Percentiles rank a stretch among this genome's conserved stretches.
Evolutionary conservation across 1,140 invertebrate genomes (phyloP).

Genomic region (Hylaeus volcanicus): DNA sequence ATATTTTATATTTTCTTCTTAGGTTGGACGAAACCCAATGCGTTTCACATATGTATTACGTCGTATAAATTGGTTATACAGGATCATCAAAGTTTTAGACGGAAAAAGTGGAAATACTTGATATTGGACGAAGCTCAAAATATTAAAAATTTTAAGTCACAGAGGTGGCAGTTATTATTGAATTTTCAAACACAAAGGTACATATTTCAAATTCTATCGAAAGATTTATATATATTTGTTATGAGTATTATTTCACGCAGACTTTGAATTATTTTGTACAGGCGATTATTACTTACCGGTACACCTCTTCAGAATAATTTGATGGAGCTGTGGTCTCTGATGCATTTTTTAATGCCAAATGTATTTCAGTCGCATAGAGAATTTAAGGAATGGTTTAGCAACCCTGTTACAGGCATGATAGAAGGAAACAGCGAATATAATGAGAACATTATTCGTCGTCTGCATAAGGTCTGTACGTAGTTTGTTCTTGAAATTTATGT

Average conservation of each 20-base stretch:
- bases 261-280: constrained; percentile 69
- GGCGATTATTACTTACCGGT: constrained; percentile 96
- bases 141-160: constrained; percentile 99
- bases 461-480: constrained; percentile 92
- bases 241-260: neutral
- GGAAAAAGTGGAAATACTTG: constrained; percentile 99
- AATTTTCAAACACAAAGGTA: constrained; percentile 97
- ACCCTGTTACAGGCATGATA: constrained; percentile 98
- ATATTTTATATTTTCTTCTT: constrained; percentile 52
- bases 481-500: constrained; percentile 47
- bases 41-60: constrained; percentile 99
- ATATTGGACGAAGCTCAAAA: constrained; percentile 99
- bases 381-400: constrained; percentile 99
- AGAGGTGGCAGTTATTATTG: constrained; percentile 98
- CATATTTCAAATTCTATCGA: constrained; percentile 63
- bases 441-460: constrained; percentile 94
- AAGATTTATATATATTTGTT: neutral
- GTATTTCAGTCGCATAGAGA: constrained; percentile 99
- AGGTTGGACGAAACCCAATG: constrained; percentile 99
- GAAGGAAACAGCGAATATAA: constrained; percentile 98
- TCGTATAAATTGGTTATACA: constrained; percentile 99
- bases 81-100: constrained; percentile 98
- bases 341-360: constrained; percentile 99
- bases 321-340: constrained; percentile 99
- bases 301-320: constrained; percentile 99